These are phyloP conservation scores for Monarcha castaneiventris DNA, from an alignment of 2,113 vertebrate species.

Conservation along the genomic window DNA sequence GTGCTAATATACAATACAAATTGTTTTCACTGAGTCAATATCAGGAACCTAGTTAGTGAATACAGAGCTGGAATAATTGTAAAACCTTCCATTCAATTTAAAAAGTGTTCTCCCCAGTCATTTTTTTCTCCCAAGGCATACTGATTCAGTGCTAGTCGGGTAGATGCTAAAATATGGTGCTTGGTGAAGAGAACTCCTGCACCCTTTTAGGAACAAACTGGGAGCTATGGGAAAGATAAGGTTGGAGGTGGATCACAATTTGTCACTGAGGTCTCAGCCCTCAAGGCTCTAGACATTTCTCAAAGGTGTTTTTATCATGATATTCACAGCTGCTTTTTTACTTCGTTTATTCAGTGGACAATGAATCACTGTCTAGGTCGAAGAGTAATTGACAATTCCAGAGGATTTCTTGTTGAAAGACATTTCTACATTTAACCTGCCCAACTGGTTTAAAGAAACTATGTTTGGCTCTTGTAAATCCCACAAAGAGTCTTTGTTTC, in stretches of 20 bases:
- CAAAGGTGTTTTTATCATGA: background rate
- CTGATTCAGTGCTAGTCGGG: background rate
- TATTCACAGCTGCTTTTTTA: background rate
- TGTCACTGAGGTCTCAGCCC: background rate
- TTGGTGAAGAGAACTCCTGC: background rate
- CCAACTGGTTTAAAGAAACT: slow-evolving; percentile 22
- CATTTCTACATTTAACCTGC: slow-evolving; percentile 17
- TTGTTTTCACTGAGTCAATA: background rate
- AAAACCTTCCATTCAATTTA: background rate
- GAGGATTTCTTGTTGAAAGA: background rate
- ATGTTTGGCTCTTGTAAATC: background rate
- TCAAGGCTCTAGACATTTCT: background rate
- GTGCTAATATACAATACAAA: background rate
- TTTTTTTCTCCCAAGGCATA: no score
- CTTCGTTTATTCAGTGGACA: background rate
- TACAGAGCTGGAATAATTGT: background rate
- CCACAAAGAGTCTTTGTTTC: slow-evolving; percentile 47
- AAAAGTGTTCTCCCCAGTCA: background rate
- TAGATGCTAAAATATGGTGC: background rate
- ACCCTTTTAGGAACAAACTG: background rate
- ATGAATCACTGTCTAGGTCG: background rate
- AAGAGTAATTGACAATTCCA: background rate
- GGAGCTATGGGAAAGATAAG: background rate
- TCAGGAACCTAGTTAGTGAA: background rate
- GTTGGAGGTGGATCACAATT: background rate